phyloP scores from a whole-genome alignment of 2,888 invertebrate genomes.

The Netelia fuscicornis region DNA sequence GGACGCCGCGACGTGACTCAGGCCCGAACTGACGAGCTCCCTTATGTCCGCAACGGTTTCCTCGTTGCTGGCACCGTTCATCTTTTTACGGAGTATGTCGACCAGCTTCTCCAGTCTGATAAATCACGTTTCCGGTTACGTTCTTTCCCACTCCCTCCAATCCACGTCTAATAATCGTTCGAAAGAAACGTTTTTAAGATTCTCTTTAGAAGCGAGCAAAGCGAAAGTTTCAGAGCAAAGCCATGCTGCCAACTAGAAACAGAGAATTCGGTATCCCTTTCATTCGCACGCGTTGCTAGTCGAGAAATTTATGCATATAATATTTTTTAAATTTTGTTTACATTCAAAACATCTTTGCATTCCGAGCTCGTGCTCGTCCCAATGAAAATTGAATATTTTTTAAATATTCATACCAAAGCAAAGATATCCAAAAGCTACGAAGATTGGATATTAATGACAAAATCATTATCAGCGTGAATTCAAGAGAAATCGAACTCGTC shows the following conservation, averaged over 20 bases:
- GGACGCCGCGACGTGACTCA: slow-evolving; percentile 56
- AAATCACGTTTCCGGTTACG: slow-evolving; percentile 82
- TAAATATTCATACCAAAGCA: no score
- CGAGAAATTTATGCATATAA: not conserved
- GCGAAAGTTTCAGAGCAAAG: slow-evolving; percentile 79
- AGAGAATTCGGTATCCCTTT: slow-evolving; percentile 68
- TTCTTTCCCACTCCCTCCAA: slow-evolving; percentile 63
- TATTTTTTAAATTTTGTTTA: slow-evolving; percentile 62
- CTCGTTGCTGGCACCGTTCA: slow-evolving; percentile 72
- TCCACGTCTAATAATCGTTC: slow-evolving; percentile 74
- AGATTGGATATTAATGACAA: no score
- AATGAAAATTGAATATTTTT: no score
- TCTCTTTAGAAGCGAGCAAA: slow-evolving; percentile 80
- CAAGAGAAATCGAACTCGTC: no score
- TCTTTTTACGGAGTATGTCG: slow-evolving; percentile 80
- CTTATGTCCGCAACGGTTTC: slow-evolving; percentile 68
- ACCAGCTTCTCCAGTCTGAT: slow-evolving; percentile 83
- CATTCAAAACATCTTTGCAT: slow-evolving; percentile 49
- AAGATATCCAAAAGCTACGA: no score
- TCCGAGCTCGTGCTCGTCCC: no score
- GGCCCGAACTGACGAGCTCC: slow-evolving; percentile 68
- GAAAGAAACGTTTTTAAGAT: slow-evolving; percentile 76
- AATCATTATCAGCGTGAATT: no score
- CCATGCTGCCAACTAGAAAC: slow-evolving; percentile 81
- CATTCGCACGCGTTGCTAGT: slow-evolving; percentile 29